Conservation (phyloP, 2,888 invertebrate species). For the Choreutis nemorana region DNA sequence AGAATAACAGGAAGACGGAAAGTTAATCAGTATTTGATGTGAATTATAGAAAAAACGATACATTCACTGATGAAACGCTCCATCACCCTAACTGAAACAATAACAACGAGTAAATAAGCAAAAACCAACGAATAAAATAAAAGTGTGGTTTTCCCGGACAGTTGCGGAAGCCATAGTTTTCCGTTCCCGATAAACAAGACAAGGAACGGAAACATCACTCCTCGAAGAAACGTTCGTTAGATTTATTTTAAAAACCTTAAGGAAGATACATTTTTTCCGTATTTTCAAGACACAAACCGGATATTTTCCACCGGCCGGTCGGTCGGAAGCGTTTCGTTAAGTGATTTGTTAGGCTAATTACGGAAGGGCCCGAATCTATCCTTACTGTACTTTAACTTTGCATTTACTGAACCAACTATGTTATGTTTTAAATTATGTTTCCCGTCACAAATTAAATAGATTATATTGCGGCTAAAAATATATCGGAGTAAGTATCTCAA, state of each 20-base stretch:
- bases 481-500: too few relatives aligned
- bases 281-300: constrained; percentile 13
- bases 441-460: too few relatives aligned
- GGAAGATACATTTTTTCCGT: constrained; percentile 22
- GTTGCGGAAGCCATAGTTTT: constrained; percentile 52
- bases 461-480: too few relatives aligned
- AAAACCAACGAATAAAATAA: constrained; percentile 24
- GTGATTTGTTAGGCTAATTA: constrained; percentile 37
- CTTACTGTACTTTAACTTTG: too few relatives aligned
- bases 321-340: constrained; percentile 30
- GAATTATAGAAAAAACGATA: too few relatives aligned
- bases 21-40: too few relatives aligned
- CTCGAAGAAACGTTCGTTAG: constrained; percentile 32
- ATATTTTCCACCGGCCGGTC: constrained; percentile 20
- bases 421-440: too few relatives aligned
- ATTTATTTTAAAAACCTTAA: constrained; percentile 36
- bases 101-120: constrained; percentile 4
- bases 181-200: constrained; percentile 49
- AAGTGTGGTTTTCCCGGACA: constrained; percentile 32
- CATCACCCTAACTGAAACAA: not conserved
- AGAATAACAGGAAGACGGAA: too few relatives aligned
- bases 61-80: too few relatives aligned
- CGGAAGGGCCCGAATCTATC: too few relatives aligned
- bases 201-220: constrained; percentile 42
- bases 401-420: too few relatives aligned